Conservation (phyloP, 2,888 invertebrate genomes). For the Drosophila austrosaltans region DNA sequence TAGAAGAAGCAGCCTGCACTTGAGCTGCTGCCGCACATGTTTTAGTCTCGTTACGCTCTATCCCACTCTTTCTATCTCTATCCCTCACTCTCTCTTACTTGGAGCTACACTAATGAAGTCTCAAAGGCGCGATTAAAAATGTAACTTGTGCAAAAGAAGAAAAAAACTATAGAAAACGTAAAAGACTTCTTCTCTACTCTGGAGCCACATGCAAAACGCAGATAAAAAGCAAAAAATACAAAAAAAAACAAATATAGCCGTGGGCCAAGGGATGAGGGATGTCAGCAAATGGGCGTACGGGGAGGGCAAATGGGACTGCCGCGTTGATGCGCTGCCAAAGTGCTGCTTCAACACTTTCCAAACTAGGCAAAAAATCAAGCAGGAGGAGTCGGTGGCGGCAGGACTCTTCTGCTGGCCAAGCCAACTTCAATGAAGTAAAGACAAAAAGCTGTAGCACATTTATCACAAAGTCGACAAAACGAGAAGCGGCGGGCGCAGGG, state of each 20-base stretch:
- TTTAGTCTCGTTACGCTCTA: slow-evolving; percentile 40
- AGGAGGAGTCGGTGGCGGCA: slow-evolving; percentile 11
- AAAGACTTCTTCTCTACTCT: slow-evolving; percentile 33
- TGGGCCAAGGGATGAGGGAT: slow-evolving; percentile 43
- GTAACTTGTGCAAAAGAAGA: slow-evolving; percentile 72
- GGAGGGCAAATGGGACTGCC: no score
- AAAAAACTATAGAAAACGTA: slow-evolving; percentile 51
- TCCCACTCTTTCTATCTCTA: slow-evolving; percentile 16
- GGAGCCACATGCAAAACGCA: slow-evolving; percentile 65
- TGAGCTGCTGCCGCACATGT: slow-evolving; percentile 65
- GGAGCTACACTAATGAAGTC: slow-evolving; percentile 73
- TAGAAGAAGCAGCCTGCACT: slow-evolving; percentile 46
- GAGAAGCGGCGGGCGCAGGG: neutral
- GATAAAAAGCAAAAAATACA: slow-evolving; percentile 67
- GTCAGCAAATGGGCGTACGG: slow-evolving; percentile 4
- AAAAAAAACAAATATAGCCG: slow-evolving; percentile 61
- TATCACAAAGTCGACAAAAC: slow-evolving; percentile 71
- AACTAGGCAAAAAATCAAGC: slow-evolving; percentile 36
- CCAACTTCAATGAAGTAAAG: slow-evolving; percentile 75
- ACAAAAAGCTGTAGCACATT: slow-evolving; percentile 78
- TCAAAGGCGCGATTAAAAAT: slow-evolving; percentile 79
- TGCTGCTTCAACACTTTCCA: slow-evolving; percentile 78
- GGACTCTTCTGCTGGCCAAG: slow-evolving; percentile 31
- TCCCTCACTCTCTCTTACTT: slow-evolving; percentile 21
- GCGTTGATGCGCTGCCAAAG: slow-evolving; percentile 77